Percentiles rank a stretch among this genome's conserved stretches.
Conservation (phyloP, 2,888 invertebrate species). For the Euplexia lucipara region DNA sequence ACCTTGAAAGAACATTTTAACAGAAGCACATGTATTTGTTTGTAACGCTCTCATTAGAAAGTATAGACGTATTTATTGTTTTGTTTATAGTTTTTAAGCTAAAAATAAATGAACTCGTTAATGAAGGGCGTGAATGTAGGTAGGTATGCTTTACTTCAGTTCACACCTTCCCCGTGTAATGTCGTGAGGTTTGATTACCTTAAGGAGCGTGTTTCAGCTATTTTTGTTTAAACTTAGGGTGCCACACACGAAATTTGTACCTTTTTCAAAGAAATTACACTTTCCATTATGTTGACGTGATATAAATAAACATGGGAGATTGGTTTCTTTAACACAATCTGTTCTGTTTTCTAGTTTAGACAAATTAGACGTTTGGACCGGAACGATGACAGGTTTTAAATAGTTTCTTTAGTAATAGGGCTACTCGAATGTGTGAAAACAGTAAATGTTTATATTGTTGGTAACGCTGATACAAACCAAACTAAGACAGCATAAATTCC, state of each 20-base stretch:
- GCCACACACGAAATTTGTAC: conserved; percentile 64
- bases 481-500: too few relatives aligned
- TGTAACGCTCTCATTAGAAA: conserved; percentile 74
- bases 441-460: too few relatives aligned
- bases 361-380: conserved; percentile 46
- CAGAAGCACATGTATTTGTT: conserved; percentile 66
- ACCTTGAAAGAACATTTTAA: conserved; percentile 64
- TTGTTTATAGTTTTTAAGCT: conserved; percentile 78
- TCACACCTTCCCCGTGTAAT: conserved; percentile 87
- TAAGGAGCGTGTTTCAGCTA: conserved; percentile 74
- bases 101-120: conserved; percentile 79
- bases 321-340: conserved; percentile 55
- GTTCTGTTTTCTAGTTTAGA: conserved; percentile 37
- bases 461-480: too few relatives aligned
- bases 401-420: not conserved
- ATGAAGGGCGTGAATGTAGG: conserved; percentile 80
- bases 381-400: conserved; percentile 28
- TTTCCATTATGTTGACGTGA: conserved; percentile 50
- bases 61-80: conserved; percentile 80
- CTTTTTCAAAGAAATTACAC: conserved; percentile 64
- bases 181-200: conserved; percentile 86
- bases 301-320: conserved; percentile 58
- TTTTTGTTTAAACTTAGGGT: conserved; percentile 77
- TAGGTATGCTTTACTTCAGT: conserved; percentile 82
- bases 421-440: not conserved